Conservation (phyloP, 1,140 invertebrate species). For the Tetranychus urticae region DNA sequence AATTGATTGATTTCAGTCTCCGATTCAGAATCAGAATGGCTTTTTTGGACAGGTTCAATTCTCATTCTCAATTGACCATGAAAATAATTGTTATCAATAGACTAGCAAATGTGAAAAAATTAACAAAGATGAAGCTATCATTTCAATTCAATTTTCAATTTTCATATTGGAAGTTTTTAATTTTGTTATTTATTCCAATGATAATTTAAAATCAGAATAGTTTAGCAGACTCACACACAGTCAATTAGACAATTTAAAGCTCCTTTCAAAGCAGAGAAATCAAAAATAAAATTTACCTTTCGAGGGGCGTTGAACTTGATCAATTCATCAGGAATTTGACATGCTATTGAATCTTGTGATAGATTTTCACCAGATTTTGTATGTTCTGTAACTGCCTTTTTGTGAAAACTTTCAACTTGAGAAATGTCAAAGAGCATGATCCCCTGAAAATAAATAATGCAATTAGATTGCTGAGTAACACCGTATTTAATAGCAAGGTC, state of each 20-base stretch:
- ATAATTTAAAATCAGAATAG: no score
- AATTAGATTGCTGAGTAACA: no score
- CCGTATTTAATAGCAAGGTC: background rate
- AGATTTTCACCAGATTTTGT: slow-evolving; percentile 85
- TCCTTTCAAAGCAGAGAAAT: no score
- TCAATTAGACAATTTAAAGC: no score
- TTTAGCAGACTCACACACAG: no score
- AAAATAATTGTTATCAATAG: no score
- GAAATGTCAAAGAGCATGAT: slow-evolving; percentile 89
- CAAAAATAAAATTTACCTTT: slow-evolving; percentile 1
- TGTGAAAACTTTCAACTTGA: slow-evolving; percentile 58
- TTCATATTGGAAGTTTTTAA: no score
- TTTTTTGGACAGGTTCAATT: no score
- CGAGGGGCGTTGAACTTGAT: slow-evolving; percentile 12
- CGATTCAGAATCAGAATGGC: slow-evolving; percentile 14
- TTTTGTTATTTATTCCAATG: no score
- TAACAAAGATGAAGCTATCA: background rate
- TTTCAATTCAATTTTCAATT: no score
- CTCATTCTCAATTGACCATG: no score
- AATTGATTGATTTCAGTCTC: slow-evolving; percentile 15
- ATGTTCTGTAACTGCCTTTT: slow-evolving; percentile 78
- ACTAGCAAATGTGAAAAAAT: no score
- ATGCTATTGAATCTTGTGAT: slow-evolving; percentile 72
- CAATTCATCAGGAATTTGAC: slow-evolving; percentile 49
- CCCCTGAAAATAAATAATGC: slow-evolving; percentile 28